Conservation (phyloP, 2,888 invertebrate genomes). For the Ethmia dodecea region DNA sequence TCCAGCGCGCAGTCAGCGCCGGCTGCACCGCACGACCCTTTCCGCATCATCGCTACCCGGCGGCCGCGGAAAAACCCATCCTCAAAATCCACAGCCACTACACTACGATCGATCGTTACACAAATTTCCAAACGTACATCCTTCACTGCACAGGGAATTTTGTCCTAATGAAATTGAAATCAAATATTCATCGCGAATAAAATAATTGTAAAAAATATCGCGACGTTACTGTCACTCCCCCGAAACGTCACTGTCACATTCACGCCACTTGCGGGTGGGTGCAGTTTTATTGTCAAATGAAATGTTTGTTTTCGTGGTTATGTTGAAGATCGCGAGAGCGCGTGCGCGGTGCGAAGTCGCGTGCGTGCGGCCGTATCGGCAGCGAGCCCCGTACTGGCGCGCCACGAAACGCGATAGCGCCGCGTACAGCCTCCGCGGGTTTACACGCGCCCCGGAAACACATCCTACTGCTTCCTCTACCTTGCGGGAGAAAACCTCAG, state of each 20-base stretch:
- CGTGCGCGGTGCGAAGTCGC: constrained; percentile 48
- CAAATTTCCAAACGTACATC: too few relatives aligned
- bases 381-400: constrained; percentile 48
- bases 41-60: constrained; percentile 66
- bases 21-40: constrained; percentile 46
- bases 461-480: constrained; percentile 28
- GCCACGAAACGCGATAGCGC: constrained; percentile 13
- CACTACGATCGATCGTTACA: constrained; percentile 34
- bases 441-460: constrained; percentile 27
- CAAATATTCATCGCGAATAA: constrained; percentile 13
- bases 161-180: constrained; percentile 13
- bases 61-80: constrained; percentile 42
- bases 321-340: constrained; percentile 46
- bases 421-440: constrained; percentile 24
- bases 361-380: constrained; percentile 33
- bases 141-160: constrained; percentile 28
- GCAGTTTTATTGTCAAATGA: constrained; percentile 32
- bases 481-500: too few relatives aligned
- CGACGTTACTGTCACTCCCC: constrained; percentile 52
- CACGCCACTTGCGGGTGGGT: constrained; percentile 50
- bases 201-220: constrained; percentile 28
- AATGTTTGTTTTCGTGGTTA: constrained; percentile 35
- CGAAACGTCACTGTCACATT: constrained; percentile 71
- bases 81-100: constrained; percentile 35
- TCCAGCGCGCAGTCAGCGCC: constrained; percentile 60